Evolutionary conservation across 2,888 invertebrate genomes (phyloP).

Genomic region (Alitta virens): DNA sequence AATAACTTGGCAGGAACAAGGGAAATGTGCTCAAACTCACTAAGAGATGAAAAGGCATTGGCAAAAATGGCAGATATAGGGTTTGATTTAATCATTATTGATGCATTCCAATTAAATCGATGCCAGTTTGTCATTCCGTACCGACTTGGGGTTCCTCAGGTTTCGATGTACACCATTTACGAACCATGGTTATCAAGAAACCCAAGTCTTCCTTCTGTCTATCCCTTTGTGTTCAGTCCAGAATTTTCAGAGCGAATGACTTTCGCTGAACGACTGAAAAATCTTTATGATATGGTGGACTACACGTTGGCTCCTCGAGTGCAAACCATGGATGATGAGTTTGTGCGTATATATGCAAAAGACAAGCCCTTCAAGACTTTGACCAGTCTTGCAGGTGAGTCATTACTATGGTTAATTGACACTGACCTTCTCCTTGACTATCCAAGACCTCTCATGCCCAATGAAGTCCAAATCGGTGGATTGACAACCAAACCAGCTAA

Average conservation of each 20-base stretch:
- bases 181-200: constrained; percentile 24
- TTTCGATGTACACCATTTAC: constrained; percentile 11
- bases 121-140: constrained; percentile 18
- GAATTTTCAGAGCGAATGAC: constrained; percentile 19
- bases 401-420: constrained; percentile 22
- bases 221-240: constrained; percentile 12
- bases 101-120: constrained; percentile 13
- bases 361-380: no score
- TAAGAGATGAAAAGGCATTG: constrained; percentile 14
- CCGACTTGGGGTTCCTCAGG: constrained; percentile 21
- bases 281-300: constrained; percentile 14
- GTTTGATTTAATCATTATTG: constrained; percentile 21
- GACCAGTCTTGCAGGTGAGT: constrained; percentile 13
- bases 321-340: constrained; percentile 13
- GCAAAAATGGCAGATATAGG: not conserved
- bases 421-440: constrained; percentile 22
- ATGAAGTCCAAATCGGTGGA: constrained; percentile 25
- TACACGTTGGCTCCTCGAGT: constrained; percentile 16
- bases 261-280: constrained; percentile 19
- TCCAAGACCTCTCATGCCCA: constrained; percentile 23
- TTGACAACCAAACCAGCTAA: constrained; percentile 17
- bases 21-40: constrained; percentile 16
- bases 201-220: constrained; percentile 22
- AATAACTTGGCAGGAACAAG: no score
- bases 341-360: no score